A percentile compares a stretch with the other conserved stretches of the same genome.
These are phyloP conservation scores for Telmatochromis sp. DNA, from an alignment of 2,113 vertebrate species.

Conservation along the genomic window DNA sequence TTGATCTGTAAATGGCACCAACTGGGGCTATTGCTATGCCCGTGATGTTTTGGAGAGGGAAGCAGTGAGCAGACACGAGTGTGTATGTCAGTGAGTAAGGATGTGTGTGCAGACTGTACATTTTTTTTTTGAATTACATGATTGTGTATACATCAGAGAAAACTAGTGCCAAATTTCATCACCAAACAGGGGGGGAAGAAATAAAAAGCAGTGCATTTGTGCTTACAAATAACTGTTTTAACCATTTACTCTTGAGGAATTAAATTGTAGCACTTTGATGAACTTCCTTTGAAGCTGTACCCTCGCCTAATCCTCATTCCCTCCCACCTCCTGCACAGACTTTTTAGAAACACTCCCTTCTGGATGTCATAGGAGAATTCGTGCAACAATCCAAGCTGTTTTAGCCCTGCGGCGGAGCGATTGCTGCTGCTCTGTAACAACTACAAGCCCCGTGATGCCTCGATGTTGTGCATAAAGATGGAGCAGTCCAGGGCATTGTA, in stretches of 20 bases:
- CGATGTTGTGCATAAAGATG: conserved; percentile 35
- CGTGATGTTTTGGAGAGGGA: conserved; percentile 43
- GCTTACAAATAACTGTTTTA: conserved; percentile 41
- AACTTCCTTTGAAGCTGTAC: conserved; percentile 53
- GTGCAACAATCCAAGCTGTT: conserved; percentile 42
- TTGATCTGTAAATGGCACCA: conserved; percentile 58
- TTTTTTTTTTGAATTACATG: neutral
- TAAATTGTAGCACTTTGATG: conserved; percentile 50
- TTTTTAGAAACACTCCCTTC: conserved; percentile 42
- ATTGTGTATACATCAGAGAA: neutral
- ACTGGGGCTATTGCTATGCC: conserved; percentile 7
- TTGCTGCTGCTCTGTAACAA: conserved; percentile 38
- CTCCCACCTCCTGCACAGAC: conserved; percentile 24
- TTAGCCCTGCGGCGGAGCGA: conserved; percentile 32
- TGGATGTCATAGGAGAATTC: conserved; percentile 43
- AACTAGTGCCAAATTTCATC: neutral
- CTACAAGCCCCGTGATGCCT: conserved; percentile 34
- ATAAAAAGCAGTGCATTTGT: conserved; percentile 21
- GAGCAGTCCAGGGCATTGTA: conserved; percentile 36
- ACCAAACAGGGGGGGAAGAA: neutral
- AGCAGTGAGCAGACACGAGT: conserved; percentile 4
- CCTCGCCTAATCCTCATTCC: neutral
- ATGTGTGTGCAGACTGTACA: neutral
- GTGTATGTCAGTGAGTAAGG: neutral
- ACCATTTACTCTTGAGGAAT: conserved; percentile 45